These are phyloP conservation scores for Litocranius walleri DNA, from an alignment of 2,113 vertebrate species.

Conservation along the genomic window DNA sequence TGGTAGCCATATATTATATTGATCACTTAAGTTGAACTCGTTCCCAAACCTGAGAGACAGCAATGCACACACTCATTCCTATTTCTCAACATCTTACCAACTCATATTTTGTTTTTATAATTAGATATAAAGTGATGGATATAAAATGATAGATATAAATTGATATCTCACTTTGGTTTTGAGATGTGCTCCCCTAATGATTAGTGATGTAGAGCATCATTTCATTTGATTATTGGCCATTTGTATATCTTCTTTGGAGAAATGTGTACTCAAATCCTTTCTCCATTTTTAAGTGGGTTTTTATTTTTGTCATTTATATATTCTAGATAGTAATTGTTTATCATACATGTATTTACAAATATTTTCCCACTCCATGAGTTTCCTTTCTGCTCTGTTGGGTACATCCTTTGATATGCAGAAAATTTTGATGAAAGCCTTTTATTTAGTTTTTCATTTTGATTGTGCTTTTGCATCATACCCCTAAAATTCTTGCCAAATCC, in stretches of 20 bases:
- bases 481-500: not conserved
- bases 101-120: not conserved
- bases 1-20: not conserved
- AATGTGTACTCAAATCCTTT: not conserved
- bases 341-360: not conserved
- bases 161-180: not conserved
- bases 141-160: not conserved
- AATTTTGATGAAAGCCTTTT: not conserved
- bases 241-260: not conserved
- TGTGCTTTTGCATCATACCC: not conserved
- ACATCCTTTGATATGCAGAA: not conserved
- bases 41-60: not conserved
- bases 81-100: not conserved
- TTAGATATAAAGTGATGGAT: not conserved
- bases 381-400: not conserved
- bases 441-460: not conserved
- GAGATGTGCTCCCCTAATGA: not conserved
- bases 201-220: not conserved
- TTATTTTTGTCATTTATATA: not conserved
- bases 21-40: not conserved
- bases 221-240: not conserved
- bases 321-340: not conserved
- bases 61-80: not conserved
- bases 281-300: not conserved
- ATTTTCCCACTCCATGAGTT: not conserved